A percentile compares a stretch with the other conserved stretches of the same genome.
These are phyloP conservation scores for Perca fluviatilis DNA, from an alignment of 2,113 vertebrate species.

Conservation along the genomic window DNA sequence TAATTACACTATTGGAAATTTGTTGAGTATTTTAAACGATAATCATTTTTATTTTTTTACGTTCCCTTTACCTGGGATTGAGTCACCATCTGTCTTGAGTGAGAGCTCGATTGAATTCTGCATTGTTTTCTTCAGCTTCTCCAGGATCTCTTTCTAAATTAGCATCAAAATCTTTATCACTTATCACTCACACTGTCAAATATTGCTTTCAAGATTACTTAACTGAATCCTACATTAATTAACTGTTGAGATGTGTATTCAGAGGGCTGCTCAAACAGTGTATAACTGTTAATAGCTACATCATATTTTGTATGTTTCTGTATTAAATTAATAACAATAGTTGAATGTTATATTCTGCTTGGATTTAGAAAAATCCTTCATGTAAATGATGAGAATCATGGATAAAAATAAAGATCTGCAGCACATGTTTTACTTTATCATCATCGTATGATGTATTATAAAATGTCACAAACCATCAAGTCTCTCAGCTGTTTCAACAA, in stretches of 20 bases:
- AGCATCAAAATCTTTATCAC: neutral
- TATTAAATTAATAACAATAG: neutral
- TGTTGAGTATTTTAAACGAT: neutral
- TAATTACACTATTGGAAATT: too few relatives aligned
- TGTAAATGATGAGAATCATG: too few relatives aligned
- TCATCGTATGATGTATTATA: neutral
- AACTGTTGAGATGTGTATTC: too few relatives aligned
- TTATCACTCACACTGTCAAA: neutral
- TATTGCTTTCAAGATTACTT: too few relatives aligned
- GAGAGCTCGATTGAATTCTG: constrained; percentile 36
- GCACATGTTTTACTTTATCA: neutral
- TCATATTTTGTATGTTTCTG: too few relatives aligned
- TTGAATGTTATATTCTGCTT: neutral
- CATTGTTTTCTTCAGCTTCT: neutral
- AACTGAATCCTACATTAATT: too few relatives aligned
- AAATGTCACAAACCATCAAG: constrained; percentile 45
- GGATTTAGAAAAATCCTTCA: neutral
- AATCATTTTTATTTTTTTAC: neutral
- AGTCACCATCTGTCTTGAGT: constrained; percentile 8
- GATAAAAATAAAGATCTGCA: neutral
- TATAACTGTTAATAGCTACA: too few relatives aligned
- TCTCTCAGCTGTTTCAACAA: neutral
- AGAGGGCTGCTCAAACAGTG: too few relatives aligned
- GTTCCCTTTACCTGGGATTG: constrained; percentile 54
- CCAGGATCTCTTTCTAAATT: neutral